Conservation (phyloP, 2,113 vertebrate species). For the Nerophis lumbriciformis region DNA sequence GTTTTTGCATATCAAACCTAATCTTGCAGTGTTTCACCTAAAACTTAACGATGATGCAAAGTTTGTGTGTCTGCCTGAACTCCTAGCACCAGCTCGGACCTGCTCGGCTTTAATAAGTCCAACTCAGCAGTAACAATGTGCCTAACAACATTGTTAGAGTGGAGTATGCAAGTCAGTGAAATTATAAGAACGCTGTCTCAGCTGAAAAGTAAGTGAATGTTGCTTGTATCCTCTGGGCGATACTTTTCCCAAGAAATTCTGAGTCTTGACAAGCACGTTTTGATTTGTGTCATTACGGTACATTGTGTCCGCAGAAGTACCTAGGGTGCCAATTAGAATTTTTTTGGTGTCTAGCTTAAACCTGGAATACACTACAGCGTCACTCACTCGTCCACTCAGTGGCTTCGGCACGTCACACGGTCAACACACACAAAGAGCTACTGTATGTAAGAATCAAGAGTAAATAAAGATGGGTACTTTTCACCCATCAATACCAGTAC, state of each 20-base stretch:
- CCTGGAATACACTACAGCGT: no score
- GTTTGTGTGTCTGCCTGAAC: background rate
- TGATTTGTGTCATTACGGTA: no score
- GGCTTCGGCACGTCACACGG: no score
- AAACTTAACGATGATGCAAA: background rate
- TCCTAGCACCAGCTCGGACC: constrained; percentile 23
- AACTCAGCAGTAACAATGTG: constrained; percentile 15
- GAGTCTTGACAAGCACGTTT: background rate
- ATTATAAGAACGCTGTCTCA: constrained; percentile 3
- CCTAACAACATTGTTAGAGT: constrained; percentile 7
- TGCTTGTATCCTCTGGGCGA: background rate
- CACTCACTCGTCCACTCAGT: no score
- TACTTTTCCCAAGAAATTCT: background rate
- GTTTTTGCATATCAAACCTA: background rate
- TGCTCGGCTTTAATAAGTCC: constrained; percentile 3
- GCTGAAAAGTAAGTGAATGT: background rate
- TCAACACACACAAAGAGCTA: no score
- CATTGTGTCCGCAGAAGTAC: background rate
- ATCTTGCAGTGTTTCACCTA: background rate
- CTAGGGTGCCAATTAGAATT: background rate
- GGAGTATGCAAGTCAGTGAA: background rate
- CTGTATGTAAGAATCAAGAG: no score
- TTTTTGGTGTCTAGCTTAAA: background rate
- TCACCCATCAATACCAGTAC: no score
- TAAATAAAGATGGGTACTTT: no score